Evolutionary conservation across 2,888 invertebrate genomes (phyloP), one percentile per base, ranked within the genome.

Genomic region (Caenorhabditis macrosperma): DNA sequence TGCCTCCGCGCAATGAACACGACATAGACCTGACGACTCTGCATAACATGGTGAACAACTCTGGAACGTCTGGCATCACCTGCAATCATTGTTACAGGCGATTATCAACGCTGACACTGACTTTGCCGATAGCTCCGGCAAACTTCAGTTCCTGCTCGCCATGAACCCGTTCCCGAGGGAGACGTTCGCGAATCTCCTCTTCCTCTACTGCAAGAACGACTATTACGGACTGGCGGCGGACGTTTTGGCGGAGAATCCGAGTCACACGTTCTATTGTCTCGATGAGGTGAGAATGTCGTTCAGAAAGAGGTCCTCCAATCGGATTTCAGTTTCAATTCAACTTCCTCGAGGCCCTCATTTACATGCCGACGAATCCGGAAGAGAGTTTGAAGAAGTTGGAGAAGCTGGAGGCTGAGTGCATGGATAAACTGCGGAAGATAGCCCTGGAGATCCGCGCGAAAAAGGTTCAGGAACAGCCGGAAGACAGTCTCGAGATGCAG

Each of bases 211-310:
- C 91, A 97, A 96, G 91, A 96, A 97, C 91, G 97, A 97, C 92
- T 96, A 97, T 91, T 97, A 95, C 90, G 98, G 99, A 91, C 92
- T 98, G 78, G 98, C 98, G 10, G 99, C 99, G 0, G 99, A 99
- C 92, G 95, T 99, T 41, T 91, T 99, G 81, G 98, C 98, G 6
- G 98, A 98, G 92, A 97, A 98, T 92, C 95, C 96, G 6, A 95
- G 97, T 90, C 93, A 97, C 68, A 97, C 97, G 0, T 96, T 96
- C 88, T 97, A 97, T 91, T 78, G 78, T 64, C 57, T 84, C 30
- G 77, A 55, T 35, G 60, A 77, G 63, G 82, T 76, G 20, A 92
- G 35, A 4, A 93, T n/a, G n/a, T n/a, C n/a, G n/a, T n/a, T n/a
- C n/a, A n/a, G n/a, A n/a, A n/a, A n/a, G n/a, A n/a, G n/a, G n/a